These are phyloP conservation scores for Oreohelix idahoensis DNA, from an alignment of 1,140 invertebrate species.

Conservation along the genomic window DNA sequence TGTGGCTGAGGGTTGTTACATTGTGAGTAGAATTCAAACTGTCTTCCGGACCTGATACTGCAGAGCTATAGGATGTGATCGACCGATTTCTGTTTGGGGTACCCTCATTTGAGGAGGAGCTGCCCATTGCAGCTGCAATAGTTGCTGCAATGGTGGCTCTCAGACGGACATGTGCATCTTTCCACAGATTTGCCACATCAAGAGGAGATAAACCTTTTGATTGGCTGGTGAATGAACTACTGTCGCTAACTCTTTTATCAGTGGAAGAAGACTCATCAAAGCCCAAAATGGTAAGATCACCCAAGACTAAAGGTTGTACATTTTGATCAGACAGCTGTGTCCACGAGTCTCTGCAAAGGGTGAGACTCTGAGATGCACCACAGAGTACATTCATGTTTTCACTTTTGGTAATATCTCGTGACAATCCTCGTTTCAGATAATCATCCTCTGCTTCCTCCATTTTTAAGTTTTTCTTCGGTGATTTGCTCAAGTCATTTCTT, in stretches of 20 bases:
- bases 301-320: constrained; percentile 11
- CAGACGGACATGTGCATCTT: constrained; percentile 12
- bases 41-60: background rate
- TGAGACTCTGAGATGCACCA: background rate
- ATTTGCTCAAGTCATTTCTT: background rate
- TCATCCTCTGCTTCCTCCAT: background rate
- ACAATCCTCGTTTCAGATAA: background rate
- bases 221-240: constrained; percentile 18
- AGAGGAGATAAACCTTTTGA: constrained; percentile 27
- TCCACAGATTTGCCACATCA: constrained; percentile 22
- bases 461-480: background rate
- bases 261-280: constrained; percentile 29
- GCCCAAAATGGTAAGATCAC: constrained; percentile 10
- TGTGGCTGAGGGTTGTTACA: background rate
- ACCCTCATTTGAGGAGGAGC: constrained; percentile 23
- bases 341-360: constrained; percentile 28
- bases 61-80: background rate
- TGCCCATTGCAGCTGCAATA: constrained; percentile 22
- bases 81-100: constrained; percentile 22
- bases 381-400: constrained; percentile 12
- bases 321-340: constrained; percentile 21
- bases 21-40: constrained; percentile 24
- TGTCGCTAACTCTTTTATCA: constrained; percentile 20
- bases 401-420: background rate
- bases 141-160: constrained; percentile 36